These are phyloP conservation scores for Varanus komodoensis DNA, from an alignment of 2,113 vertebrate species.

Conservation along the genomic window DNA sequence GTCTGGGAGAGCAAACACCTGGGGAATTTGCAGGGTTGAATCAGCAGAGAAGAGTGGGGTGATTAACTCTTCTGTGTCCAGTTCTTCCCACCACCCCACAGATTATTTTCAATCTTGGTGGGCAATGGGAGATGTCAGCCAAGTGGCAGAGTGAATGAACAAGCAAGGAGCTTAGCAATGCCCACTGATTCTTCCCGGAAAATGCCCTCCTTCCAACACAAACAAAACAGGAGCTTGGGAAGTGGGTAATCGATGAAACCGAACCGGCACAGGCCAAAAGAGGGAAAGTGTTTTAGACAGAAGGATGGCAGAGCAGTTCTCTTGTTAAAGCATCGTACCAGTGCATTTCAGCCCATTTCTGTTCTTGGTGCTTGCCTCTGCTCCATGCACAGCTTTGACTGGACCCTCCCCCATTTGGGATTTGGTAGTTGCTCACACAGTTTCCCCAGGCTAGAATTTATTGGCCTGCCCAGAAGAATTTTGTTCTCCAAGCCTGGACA, in stretches of 20 bases:
- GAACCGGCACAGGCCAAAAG: background rate
- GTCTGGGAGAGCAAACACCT: no score
- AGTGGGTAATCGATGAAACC: background rate
- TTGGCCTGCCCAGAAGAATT: background rate
- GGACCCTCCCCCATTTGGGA: background rate
- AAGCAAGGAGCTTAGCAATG: background rate
- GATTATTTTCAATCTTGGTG: background rate
- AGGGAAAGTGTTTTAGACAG: background rate
- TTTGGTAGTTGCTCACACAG: background rate
- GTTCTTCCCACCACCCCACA: background rate
- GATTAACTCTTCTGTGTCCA: background rate
- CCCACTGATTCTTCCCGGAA: background rate
- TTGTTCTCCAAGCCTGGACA: background rate
- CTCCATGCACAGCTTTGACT: background rate
- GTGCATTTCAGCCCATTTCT: background rate
- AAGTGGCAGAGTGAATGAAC: background rate
- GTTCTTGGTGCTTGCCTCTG: background rate
- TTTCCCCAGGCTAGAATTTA: background rate
- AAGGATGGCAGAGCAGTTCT: background rate
- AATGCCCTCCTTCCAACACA: background rate
- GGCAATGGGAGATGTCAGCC: background rate
- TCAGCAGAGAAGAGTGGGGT: background rate
- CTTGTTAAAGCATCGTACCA: background rate
- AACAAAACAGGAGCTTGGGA: background rate
- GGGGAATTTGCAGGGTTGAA: background rate